Evolutionary conservation across 2,113 vertebrate species (phyloP).

Genomic region (Epinephelus fuscoguttatus): DNA sequence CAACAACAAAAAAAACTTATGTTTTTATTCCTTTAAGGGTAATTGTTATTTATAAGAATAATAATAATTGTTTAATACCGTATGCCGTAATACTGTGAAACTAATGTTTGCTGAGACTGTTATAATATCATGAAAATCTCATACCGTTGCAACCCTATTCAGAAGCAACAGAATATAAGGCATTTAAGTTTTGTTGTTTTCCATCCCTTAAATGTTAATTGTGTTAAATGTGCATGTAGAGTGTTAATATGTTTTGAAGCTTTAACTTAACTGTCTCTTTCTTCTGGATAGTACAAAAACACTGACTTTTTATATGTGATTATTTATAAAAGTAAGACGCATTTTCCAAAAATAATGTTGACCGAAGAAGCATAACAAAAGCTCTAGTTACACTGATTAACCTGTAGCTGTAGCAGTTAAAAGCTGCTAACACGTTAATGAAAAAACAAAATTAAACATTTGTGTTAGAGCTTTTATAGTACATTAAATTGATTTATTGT

Average conservation of each 20-base stretch:
- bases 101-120: no score
- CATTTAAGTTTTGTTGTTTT: neutral
- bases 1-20: no score
- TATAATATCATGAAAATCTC: no score
- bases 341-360: neutral
- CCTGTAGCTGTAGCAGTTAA: neutral
- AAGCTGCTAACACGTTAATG: neutral
- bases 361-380: neutral
- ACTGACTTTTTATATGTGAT: neutral
- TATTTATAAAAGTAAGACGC: neutral
- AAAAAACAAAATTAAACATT: neutral
- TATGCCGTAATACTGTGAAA: no score
- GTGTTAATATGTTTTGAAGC: constrained; percentile 9
- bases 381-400: neutral
- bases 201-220: constrained; percentile 5
- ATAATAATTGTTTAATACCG: no score
- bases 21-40: no score
- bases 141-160: no score
- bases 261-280: neutral
- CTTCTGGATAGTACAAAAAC: neutral
- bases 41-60: no score
- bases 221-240: constrained; percentile 11
- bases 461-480: neutral
- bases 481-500: neutral
- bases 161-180: neutral